Evolutionary conservation across 1,140 invertebrate species (phyloP).

Genomic region (Campoletis sonorensis): DNA sequence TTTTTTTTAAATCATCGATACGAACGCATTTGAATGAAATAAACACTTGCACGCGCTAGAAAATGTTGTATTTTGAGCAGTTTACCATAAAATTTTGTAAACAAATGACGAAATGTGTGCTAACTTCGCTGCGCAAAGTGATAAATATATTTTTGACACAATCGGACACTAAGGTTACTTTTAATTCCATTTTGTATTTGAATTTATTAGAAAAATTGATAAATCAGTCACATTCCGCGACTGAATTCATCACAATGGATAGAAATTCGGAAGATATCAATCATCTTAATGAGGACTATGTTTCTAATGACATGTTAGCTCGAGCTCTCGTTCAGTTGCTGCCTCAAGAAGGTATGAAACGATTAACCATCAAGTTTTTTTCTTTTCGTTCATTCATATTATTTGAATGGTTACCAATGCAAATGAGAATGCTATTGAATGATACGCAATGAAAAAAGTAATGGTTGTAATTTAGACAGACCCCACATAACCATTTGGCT

Average conservation of each 20-base stretch:
- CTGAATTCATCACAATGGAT: background rate
- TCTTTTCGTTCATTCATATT: background rate
- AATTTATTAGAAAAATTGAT: background rate
- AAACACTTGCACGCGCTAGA: too few relatives aligned
- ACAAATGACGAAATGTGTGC: background rate
- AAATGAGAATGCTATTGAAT: background rate
- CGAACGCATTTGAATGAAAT: too few relatives aligned
- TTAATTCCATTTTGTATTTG: background rate
- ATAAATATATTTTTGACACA: too few relatives aligned
- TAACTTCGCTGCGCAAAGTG: background rate
- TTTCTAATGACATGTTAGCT: constrained; percentile 68
- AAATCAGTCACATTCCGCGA: background rate
- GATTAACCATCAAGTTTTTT: background rate
- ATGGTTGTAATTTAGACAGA: constrained; percentile 60
- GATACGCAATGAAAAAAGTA: background rate
- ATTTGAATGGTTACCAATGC: background rate
- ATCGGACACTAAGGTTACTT: background rate
- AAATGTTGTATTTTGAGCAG: too few relatives aligned
- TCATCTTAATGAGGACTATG: constrained; percentile 64
- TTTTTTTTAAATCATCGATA: too few relatives aligned
- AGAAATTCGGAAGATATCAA: constrained; percentile 10
- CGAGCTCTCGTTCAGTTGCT: constrained; percentile 66
- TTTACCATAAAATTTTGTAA: too few relatives aligned
- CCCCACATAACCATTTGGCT: constrained; percentile 64
- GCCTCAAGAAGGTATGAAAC: constrained; percentile 59